Evolutionary conservation across 2,797 vertebrate genomes (phyloP).

Genomic region (Gephyroberyx darwinii): DNA sequence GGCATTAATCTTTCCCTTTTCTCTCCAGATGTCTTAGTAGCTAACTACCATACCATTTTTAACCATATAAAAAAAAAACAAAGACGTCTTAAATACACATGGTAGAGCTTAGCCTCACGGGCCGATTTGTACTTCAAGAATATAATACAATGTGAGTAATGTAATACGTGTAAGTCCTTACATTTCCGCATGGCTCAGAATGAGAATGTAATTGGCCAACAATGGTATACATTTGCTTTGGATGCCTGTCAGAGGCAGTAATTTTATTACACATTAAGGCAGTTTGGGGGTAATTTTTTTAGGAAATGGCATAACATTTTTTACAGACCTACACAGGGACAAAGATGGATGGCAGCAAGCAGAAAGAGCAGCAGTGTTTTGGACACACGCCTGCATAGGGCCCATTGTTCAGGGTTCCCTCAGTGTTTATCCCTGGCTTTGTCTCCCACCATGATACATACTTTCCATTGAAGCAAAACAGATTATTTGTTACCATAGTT

Average conservation of each 20-base stretch:
- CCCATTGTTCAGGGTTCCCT: slow-evolving; percentile 77
- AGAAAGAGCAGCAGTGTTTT: slow-evolving; percentile 68
- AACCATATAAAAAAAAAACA: slow-evolving; percentile 20
- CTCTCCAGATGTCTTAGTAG: not conserved
- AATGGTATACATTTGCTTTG: slow-evolving; percentile 52
- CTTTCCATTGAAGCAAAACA: slow-evolving; percentile 86
- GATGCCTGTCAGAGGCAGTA: slow-evolving; percentile 41
- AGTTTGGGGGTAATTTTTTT: slow-evolving; percentile 28
- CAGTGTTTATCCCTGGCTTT: slow-evolving; percentile 81
- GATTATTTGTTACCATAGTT: slow-evolving; percentile 89
- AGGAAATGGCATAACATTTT: slow-evolving; percentile 52
- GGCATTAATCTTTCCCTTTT: slow-evolving; percentile 21
- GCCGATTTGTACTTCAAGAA: slow-evolving; percentile 43
- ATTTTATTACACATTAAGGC: slow-evolving; percentile 54
- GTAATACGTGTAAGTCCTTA: slow-evolving; percentile 38
- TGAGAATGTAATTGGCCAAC: slow-evolving; percentile 47
- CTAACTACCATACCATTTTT: not conserved
- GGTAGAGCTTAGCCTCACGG: slow-evolving; percentile 18
- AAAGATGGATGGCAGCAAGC: slow-evolving; percentile 68
- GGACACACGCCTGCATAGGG: slow-evolving; percentile 67
- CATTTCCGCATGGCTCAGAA: slow-evolving; percentile 31
- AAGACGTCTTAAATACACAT: slow-evolving; percentile 17
- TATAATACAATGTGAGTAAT: not conserved
- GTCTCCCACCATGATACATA: slow-evolving; percentile 84
- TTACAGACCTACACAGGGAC: slow-evolving; percentile 65